phyloP scores from a whole-genome alignment of 1,140 invertebrate genomes.

The Zaprionus tsacasi region DNA sequence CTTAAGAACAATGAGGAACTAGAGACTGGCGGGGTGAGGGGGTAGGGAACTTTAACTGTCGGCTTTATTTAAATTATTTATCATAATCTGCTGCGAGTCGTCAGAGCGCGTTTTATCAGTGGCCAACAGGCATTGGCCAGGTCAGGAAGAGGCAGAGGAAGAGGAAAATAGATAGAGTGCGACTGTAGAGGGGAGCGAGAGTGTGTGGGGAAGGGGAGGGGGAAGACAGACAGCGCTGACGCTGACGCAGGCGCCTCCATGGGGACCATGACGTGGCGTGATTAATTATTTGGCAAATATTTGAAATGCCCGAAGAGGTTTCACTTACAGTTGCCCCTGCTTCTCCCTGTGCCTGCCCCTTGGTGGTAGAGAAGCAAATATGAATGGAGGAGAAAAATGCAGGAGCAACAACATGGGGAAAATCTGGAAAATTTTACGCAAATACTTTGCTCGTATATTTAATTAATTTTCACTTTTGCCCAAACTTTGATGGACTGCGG shows the following conservation, averaged over 20 bases:
- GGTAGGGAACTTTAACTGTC: conserved; percentile 58
- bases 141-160: background rate
- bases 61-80: conserved; percentile 66
- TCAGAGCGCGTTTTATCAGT: conserved; percentile 46
- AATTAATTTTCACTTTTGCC: conserved; percentile 66
- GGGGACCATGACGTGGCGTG: conserved; percentile 59
- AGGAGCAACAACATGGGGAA: conserved; percentile 12
- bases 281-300: conserved; percentile 80
- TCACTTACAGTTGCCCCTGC: conserved; percentile 31
- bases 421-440: conserved; percentile 34
- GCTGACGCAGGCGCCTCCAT: conserved; percentile 50
- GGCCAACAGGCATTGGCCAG: conserved; percentile 28
- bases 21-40: too few relatives aligned
- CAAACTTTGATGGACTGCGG: conserved; percentile 18
- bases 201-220: too few relatives aligned
- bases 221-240: conserved; percentile 1
- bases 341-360: background rate
- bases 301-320: conserved; percentile 54
- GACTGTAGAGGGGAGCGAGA: too few relatives aligned
- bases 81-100: conserved; percentile 53
- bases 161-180: background rate
- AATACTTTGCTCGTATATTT: conserved; percentile 49
- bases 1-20: background rate
- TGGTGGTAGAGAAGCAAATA: conserved; percentile 26
- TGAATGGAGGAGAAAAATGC: conserved; percentile 19